Base-by-base conservation (phyloP, 1,140 invertebrate species). In the Megalopta genalis region DNA sequence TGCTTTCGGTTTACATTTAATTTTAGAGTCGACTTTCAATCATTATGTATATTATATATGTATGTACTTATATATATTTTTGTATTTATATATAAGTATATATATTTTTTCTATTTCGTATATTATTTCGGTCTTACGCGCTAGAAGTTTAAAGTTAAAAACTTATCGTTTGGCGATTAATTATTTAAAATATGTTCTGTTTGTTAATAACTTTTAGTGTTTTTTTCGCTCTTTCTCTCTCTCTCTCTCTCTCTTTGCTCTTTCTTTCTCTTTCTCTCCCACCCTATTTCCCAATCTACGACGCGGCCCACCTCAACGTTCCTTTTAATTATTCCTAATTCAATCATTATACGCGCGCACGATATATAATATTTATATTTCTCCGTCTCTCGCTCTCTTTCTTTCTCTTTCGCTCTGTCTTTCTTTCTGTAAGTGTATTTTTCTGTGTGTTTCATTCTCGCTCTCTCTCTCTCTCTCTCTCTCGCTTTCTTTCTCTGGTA, bases 11-110 rank as follows among this genome's bases (percentile, higher is more conserved):
- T 92, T 92, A 92, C 87, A 92, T 89, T 92, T 93, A 92, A 91
- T 93, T 93, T 92, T 92, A 93, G 91, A 91, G 88, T 91, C 88
- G 90, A 93, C 92, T 93, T 92, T 93, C 91, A 92, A 91, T 93
- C 87, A 88, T 90, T 88, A 90, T 76, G 57, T 75, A 78, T 67
- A 70, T 79, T 32, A 75, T 78, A 75, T 78, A 74, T 80, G 63
- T 82, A 76, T 82, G 70, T 79, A 65, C 73, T 37, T 74, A 76
- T 57, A 70, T 70, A 70, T 69, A n/a, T 76, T 46, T 72, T 67
- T 59, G 52, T 72, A 72, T 75, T 76, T 75, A 62, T 76, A 59
- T 81, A 39, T 84, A 74, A 52, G 64, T 71, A 75, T 84, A 70
- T 79, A 25, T 74, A 57, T 72, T 69, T 25, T 27, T 60, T 80